Base-by-base conservation (phyloP, 2,113 vertebrate genomes). In the Grantiella picta region DNA sequence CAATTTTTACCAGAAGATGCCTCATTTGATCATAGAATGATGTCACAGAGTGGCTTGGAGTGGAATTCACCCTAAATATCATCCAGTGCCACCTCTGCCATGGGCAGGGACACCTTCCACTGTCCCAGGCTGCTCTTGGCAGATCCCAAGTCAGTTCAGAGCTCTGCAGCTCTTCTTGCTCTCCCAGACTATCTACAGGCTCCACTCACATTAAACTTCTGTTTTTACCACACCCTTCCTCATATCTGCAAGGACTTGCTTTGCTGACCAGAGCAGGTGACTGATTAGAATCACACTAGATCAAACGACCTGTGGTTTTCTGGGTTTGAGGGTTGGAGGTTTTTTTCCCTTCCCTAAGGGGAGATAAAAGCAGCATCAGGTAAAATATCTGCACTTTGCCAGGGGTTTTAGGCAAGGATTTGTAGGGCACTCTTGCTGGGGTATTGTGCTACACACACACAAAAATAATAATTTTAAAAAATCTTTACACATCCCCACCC, bases 241-340 rank as follows among this genome's bases (percentile, higher is more conserved):
- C 50, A 10, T 69, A 92, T 92, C 88, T 93, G 76, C 76, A 83
- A 52, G 88, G 44, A 88, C 79, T 77, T 84, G 92, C 86, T 95
- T 35, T 90, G 82, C 81, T 96, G 96, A 95, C 92, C 94, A 82
- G 65, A 71, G 52, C 7, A 5, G 24, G 35, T 40, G 52, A 53
- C 65, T 90, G 86, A 94, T 95, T 89, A 95, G 61, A 82, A 94
- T 92, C 76, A 71, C 38, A 38, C 28, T 24, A 90, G 61, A 96
- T 95, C 88, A 95, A 93, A 93, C 54, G 36, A 72, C 3, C 15
- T 45, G 78, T 35, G 93, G 84, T 71, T 95, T 91, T 54, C 73
- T 56, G 57, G 44, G 31, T 85, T 75, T 89, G 64, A 94, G 50
- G 72, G 13, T 31, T 73, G 42, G 24, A 77, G 49, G 14, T 2